A percentile compares a stretch with the other conserved stretches of the same genome.
phyloP scores from a whole-genome alignment of 2,113 vertebrate genomes.

The Corythornis cristatus region DNA sequence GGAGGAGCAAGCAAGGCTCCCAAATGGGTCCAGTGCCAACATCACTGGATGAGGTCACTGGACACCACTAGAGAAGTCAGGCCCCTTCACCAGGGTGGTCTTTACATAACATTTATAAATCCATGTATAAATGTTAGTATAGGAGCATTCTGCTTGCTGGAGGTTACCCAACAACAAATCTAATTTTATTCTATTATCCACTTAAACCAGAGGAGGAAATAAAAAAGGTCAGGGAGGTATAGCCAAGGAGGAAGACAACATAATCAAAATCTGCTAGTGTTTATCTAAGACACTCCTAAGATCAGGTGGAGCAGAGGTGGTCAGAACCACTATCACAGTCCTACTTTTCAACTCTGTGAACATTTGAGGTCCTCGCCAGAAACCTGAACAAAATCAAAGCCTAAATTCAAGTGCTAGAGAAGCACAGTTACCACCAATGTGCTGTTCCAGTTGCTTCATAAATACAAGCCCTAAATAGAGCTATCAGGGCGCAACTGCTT shows the following conservation, averaged over 20 bases:
- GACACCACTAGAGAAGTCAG: neutral
- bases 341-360: neutral
- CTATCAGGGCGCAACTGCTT: neutral
- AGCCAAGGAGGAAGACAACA: neutral
- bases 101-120: neutral
- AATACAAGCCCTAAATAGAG: constrained; percentile 17
- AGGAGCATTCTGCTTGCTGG: neutral
- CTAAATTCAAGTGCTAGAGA: neutral
- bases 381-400: neutral
- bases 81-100: accelerated
- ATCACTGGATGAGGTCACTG: neutral
- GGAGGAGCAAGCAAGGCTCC: neutral
- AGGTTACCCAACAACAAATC: neutral
- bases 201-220: neutral
- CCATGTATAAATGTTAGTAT: neutral
- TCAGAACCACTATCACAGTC: neutral
- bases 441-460: neutral
- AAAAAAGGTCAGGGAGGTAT: neutral
- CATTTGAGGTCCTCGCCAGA: neutral
- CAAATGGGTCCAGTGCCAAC: neutral
- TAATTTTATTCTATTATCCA: neutral
- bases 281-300: neutral
- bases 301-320: neutral
- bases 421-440: neutral
- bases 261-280: neutral